Evolutionary conservation across 2,888 invertebrate genomes (phyloP).

Genomic region (Idaea biselata): DNA sequence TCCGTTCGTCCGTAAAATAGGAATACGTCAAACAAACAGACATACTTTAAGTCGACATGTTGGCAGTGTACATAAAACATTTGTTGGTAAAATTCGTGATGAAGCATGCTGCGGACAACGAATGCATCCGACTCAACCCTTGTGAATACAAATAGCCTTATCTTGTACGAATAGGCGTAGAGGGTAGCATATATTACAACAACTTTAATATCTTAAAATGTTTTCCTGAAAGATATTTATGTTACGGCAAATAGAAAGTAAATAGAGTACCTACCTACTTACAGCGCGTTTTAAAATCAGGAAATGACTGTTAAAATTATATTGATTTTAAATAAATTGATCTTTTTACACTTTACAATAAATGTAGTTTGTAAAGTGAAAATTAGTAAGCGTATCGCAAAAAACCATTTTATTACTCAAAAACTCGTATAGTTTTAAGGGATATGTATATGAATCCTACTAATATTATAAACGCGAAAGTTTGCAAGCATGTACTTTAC

Average conservation of each 20-base stretch:
- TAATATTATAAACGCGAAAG: too few relatives aligned
- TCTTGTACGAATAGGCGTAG: constrained; percentile 45
- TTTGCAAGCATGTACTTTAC: too few relatives aligned
- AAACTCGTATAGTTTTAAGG: too few relatives aligned
- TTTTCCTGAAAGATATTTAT: constrained; percentile 24
- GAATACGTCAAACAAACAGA: not conserved
- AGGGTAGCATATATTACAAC: constrained; percentile 54
- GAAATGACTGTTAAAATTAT: too few relatives aligned
- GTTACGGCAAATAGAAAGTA: constrained; percentile 21
- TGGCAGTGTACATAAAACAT: constrained; percentile 27
- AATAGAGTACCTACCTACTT: too few relatives aligned
- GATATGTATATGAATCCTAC: too few relatives aligned
- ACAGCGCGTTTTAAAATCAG: too few relatives aligned
- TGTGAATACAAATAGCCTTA: constrained; percentile 62
- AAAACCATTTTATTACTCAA: too few relatives aligned
- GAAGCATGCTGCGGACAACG: constrained; percentile 46
- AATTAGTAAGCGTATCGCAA: too few relatives aligned
- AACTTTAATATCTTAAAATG: constrained; percentile 60
- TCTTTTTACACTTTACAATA: too few relatives aligned
- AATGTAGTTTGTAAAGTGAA: too few relatives aligned
- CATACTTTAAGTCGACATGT: not conserved
- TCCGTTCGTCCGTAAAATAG: not conserved
- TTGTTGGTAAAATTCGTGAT: constrained; percentile 46
- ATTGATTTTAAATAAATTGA: too few relatives aligned
- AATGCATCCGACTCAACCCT: constrained; percentile 56